Evolutionary conservation across 2,113 vertebrate genomes (phyloP).

Genomic region (Isurus oxyrinchus): DNA sequence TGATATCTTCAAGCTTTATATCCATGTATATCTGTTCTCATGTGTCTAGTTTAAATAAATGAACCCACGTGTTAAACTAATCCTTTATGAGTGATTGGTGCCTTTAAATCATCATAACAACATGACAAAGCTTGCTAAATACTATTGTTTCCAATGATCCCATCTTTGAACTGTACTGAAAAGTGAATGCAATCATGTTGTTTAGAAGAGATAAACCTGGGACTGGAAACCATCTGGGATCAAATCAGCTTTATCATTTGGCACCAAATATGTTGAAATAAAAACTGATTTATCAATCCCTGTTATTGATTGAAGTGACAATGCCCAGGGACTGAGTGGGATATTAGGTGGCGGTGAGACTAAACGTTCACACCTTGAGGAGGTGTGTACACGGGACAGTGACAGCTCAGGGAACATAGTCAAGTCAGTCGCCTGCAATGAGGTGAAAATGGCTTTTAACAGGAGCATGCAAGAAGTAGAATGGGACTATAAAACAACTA

Average conservation of each 20-base stretch:
- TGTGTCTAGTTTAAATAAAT: too few relatives aligned
- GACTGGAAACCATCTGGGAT: not conserved
- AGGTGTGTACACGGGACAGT: not conserved
- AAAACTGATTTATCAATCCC: not conserved
- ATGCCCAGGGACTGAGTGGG: not conserved
- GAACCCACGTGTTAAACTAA: too few relatives aligned
- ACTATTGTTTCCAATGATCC: not conserved
- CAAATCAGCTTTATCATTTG: not conserved
- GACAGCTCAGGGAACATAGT: not conserved
- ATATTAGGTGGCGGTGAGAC: not conserved
- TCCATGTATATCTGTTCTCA: too few relatives aligned
- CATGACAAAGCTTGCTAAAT: not conserved
- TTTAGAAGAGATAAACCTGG: not conserved
- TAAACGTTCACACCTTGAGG: not conserved
- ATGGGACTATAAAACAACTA: not conserved
- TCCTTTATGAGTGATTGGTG: too few relatives aligned
- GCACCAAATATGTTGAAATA: not conserved
- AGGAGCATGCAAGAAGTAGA: not conserved
- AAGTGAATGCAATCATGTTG: not conserved
- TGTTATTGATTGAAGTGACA: not conserved
- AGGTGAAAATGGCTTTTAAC: not conserved
- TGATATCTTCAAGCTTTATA: too few relatives aligned
- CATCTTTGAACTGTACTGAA: not conserved
- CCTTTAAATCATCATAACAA: too few relatives aligned
- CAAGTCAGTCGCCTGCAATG: not conserved